These are phyloP conservation scores for Grallaria varia DNA, from an alignment of 2,113 vertebrate species.

Conservation along the genomic window DNA sequence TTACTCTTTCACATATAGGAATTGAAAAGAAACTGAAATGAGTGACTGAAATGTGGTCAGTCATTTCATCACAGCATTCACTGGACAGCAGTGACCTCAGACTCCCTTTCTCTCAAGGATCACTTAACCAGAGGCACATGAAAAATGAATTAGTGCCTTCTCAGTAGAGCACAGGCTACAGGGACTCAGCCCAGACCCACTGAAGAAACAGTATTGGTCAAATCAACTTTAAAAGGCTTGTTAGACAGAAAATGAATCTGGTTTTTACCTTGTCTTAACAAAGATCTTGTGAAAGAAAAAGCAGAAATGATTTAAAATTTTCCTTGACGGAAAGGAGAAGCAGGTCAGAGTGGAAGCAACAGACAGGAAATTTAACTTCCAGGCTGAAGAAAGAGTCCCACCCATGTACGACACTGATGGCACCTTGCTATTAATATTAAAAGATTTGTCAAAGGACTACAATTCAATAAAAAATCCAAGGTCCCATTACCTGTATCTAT, in stretches of 20 bases:
- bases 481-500: neutral
- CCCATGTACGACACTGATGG: neutral
- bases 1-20: constrained; percentile 30
- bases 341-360: neutral
- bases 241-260: neutral
- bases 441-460: neutral
- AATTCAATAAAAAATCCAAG: neutral
- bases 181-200: neutral
- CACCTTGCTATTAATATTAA: neutral
- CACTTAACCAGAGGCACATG: neutral
- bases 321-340: accelerated
- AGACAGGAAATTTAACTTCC: neutral
- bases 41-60: neutral
- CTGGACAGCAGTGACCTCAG: neutral
- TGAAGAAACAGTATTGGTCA: neutral
- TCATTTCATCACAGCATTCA: neutral
- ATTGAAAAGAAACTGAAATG: neutral
- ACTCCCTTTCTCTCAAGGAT: neutral
- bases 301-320: neutral
- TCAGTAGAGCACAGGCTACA: neutral
- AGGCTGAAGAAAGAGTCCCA: neutral
- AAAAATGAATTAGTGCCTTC: neutral
- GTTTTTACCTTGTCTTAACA: neutral
- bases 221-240: neutral
- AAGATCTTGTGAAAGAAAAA: neutral